phyloP scores from a whole-genome alignment of 2,888 invertebrate species.

The Lymantria monacha region DNA sequence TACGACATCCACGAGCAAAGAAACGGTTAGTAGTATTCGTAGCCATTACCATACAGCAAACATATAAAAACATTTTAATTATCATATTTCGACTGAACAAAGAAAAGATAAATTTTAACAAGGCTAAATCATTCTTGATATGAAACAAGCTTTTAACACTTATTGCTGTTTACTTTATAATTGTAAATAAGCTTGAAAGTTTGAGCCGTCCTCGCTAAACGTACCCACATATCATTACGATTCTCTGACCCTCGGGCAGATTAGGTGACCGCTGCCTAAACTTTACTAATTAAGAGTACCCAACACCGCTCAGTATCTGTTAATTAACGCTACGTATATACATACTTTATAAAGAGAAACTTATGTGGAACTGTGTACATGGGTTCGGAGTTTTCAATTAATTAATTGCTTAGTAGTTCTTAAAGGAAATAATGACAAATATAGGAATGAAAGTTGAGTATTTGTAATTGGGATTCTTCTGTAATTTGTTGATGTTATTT shows the following conservation, averaged over 20 bases:
- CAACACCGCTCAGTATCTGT: constrained; percentile 34
- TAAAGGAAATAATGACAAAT: constrained; percentile 19
- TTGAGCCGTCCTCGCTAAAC: background rate
- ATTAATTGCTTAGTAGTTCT: constrained; percentile 25
- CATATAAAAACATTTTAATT: too few species aligned
- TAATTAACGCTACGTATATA: constrained; percentile 33
- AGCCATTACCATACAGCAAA: too few species aligned
- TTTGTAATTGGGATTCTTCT: background rate
- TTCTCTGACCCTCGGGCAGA: constrained; percentile 21
- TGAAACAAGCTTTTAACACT: background rate
- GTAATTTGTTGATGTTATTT: background rate
- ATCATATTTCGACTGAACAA: too few species aligned
- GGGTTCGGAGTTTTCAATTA: constrained; percentile 27
- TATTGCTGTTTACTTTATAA: background rate
- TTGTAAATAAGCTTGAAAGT: background rate
- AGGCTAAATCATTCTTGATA: too few species aligned
- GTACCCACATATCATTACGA: constrained; percentile 6
- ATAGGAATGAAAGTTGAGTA: constrained; percentile 9
- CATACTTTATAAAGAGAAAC: constrained; percentile 18
- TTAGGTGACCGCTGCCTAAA: constrained; percentile 44
- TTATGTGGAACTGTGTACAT: constrained; percentile 19
- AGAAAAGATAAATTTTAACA: too few species aligned
- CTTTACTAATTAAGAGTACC: constrained; percentile 49
- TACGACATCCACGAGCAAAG: too few species aligned
- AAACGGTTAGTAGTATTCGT: too few species aligned